phyloP scores from a whole-genome alignment of 2,888 invertebrate species.

The Dynastes maya region DNA sequence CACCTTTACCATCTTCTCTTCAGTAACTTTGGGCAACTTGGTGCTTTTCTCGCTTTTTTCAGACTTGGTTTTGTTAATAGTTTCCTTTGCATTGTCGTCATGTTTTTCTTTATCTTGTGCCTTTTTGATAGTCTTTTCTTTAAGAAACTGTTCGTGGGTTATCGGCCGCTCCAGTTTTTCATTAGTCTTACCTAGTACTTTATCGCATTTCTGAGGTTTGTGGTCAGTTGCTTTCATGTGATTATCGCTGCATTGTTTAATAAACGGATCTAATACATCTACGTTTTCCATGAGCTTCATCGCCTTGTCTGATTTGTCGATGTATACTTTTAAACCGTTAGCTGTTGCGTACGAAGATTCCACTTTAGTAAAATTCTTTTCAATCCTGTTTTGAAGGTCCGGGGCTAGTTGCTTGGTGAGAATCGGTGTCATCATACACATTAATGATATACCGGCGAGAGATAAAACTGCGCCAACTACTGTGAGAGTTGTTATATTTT shows the following conservation, averaged over 20 bases:
- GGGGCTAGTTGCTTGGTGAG: constrained; percentile 31
- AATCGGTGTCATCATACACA: constrained; percentile 60
- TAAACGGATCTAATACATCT: constrained; percentile 30
- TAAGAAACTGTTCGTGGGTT: constrained; percentile 5
- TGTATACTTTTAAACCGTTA: constrained; percentile 39
- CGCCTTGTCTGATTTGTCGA: constrained; percentile 42
- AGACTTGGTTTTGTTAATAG: not conserved
- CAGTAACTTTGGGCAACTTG: not conserved
- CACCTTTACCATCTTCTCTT: not conserved
- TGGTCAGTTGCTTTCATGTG: constrained; percentile 19
- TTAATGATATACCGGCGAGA: constrained; percentile 61
- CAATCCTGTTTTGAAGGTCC: constrained; percentile 41
- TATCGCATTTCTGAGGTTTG: not conserved
- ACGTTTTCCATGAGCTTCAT: constrained; percentile 20
- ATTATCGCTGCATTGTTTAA: constrained; percentile 32
- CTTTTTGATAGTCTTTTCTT: not conserved
- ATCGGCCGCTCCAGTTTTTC: not conserved
- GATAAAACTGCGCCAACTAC: constrained; percentile 61
- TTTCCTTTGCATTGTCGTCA: not conserved
- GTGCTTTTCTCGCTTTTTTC: not conserved
- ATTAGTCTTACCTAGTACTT: not conserved
- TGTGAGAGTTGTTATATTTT: constrained; percentile 59
- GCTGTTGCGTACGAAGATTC: constrained; percentile 34
- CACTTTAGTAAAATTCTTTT: constrained; percentile 48
- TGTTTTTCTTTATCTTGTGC: constrained; percentile 4